A percentile compares a stretch with the other conserved stretches of the same genome.
These are phyloP conservation scores for Clarias laeviceps DNA, from an alignment of 2,797 vertebrate species.

Conservation along the genomic window DNA sequence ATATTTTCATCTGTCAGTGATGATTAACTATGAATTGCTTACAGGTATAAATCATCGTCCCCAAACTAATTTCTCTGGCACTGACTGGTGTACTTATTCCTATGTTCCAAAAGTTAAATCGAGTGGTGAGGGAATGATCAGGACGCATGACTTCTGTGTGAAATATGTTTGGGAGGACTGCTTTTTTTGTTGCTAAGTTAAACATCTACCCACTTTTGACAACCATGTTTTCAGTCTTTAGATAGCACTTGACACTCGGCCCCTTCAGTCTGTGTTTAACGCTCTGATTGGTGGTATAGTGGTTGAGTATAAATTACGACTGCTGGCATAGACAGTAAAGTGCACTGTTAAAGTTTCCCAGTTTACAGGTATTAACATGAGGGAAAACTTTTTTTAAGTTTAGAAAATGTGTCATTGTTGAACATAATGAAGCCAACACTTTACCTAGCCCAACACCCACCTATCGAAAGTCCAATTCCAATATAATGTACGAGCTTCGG, in stretches of 20 bases:
- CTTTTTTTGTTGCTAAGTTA: constrained; percentile 77
- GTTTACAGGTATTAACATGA: constrained; percentile 94
- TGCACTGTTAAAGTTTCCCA: constrained; percentile 98
- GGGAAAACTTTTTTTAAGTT: constrained; percentile 88
- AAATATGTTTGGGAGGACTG: constrained; percentile 82
- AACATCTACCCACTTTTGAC: constrained; percentile 61
- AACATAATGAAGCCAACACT: constrained; percentile 80
- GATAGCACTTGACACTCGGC: constrained; percentile 87
- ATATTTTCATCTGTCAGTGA: constrained; percentile 68
- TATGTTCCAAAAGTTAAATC: constrained; percentile 71
- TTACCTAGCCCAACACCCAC: constrained; percentile 65
- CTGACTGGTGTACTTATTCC: constrained; percentile 74
- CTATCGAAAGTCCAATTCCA: constrained; percentile 77
- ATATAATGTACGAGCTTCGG: constrained; percentile 57
- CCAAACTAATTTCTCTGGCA: constrained; percentile 66
- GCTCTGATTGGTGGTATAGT: constrained; percentile 84
- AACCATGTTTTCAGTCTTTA: constrained; percentile 53
- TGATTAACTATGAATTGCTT: constrained; percentile 85
- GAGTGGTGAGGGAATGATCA: constrained; percentile 54
- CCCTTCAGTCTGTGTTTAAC: constrained; percentile 81
- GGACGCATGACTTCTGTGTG: constrained; percentile 62
- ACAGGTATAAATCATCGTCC: constrained; percentile 70
- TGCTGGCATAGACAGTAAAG: constrained; percentile 91
- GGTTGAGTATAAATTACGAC: constrained; percentile 90
- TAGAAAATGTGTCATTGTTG: constrained; percentile 76